These are phyloP conservation scores for Aselliscus stoliczkanus DNA, from an alignment of 2,797 vertebrate species.

Conservation along the genomic window DNA sequence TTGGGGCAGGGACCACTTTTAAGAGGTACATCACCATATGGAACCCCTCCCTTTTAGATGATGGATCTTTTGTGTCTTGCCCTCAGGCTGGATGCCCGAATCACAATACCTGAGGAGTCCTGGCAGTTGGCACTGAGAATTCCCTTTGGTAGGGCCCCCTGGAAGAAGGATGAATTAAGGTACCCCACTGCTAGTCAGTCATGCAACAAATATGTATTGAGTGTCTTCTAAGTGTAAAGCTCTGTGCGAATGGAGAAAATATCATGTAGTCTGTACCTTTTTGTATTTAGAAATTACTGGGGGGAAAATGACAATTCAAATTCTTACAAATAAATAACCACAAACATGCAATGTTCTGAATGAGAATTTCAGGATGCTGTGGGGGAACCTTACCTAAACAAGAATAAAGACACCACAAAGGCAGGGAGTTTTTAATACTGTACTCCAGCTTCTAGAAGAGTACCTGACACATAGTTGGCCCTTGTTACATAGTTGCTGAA, in stretches of 20 bases:
- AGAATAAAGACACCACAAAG: not conserved
- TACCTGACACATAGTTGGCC: fast-evolving
- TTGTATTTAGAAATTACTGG: not conserved
- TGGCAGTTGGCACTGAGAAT: not conserved
- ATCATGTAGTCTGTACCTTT: not conserved
- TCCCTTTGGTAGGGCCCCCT: not conserved
- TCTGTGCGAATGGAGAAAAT: not conserved
- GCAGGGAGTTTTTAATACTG: not conserved
- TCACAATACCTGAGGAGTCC: not conserved
- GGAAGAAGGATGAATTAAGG: not conserved
- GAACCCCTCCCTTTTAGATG: not conserved
- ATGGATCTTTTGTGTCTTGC: not conserved
- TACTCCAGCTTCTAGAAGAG: not conserved
- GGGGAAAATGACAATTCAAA: not conserved
- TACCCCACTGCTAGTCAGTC: not conserved
- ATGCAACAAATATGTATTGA: not conserved
- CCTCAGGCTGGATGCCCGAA: not conserved
- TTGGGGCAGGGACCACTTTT: not conserved
- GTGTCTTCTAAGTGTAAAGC: not conserved
- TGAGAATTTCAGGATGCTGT: not conserved
- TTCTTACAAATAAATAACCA: not conserved
- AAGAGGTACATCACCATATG: not conserved
- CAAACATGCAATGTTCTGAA: not conserved
- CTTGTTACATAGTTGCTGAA: not conserved
- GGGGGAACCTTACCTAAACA: not conserved